Evolutionary conservation across 2,797 vertebrate genomes (phyloP), one percentile per base, ranked within the genome.

Genomic region (Sebastolobus alascanus): DNA sequence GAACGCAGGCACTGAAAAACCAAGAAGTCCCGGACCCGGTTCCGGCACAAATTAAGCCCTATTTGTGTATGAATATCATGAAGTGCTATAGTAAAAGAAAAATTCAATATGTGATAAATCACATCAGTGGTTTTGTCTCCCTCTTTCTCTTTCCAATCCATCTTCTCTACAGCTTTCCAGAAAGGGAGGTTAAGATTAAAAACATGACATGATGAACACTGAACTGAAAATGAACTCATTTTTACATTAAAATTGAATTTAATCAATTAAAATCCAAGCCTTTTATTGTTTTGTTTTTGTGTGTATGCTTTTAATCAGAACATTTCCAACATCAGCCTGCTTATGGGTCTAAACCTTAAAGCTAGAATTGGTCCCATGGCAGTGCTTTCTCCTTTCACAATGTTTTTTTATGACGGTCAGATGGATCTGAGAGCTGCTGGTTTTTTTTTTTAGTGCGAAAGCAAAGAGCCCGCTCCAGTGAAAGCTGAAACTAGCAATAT

Each of bases 401-500:
- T 80, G 14, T 80, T 79, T 85, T 86, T 78, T 85, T 75, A 89
- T 84, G 83, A 81, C 46, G 78, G 82, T 85, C 84, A 88, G 78
- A 80, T 79, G 75, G 84, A 87, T 81, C 75, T 80, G 61, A 77
- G 73, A 83, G 60, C 37, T 65, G 73, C 58, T 84, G 66, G 52
- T 67, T 80, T 71, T 25, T 27, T 60, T 69, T 84, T 84, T 76
- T 73, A 67, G 54, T 54, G 64, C 29, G 58, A 68, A 83, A 87
- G 88, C 73, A 61, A 86, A 88, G 77, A 88, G 64, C 64, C 67
- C 88, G 84, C 84, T 84, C 68, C 54, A 87, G 67, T 84, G 87
- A 90, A 79, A 83, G 83, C 77, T 87, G 73, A 80, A 88, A 82
- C 84, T 68, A 50, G 77, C 89, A 88, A 86, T 92, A 90, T 90